A percentile compares a stretch with the other conserved stretches of the same genome.
These are phyloP conservation scores for Calliphora vomitoria DNA, from an alignment of 2,888 invertebrate species.

Conservation along the genomic window DNA sequence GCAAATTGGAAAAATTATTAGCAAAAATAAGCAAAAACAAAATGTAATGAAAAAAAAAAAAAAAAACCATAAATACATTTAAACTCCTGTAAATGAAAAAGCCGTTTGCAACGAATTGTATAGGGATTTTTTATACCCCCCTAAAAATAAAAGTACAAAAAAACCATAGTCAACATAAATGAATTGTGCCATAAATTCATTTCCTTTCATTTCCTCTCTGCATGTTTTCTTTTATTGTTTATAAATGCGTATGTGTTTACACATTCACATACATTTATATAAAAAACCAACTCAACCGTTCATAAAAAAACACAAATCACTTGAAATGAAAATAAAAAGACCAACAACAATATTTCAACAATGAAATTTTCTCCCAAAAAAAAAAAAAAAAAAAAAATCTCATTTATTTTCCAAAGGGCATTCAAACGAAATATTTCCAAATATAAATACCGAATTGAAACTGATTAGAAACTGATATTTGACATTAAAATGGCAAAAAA, in stretches of 20 bases:
- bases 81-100: background rate
- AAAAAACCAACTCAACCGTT: background rate
- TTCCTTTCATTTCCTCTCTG: conserved; percentile 68
- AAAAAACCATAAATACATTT: conserved; percentile 9
- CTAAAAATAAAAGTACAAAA: conserved; percentile 17
- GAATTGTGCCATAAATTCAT: conserved; percentile 70
- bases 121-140: too few relatives aligned
- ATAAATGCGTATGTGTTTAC: background rate
- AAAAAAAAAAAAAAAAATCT: background rate
- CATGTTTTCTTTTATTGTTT: background rate
- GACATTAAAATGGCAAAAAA: conserved; percentile 7
- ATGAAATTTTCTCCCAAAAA: conserved; percentile 4
- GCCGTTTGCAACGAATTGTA: background rate
- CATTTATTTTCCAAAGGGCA: background rate
- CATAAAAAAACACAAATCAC: conserved; percentile 15
- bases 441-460: conserved; percentile 10
- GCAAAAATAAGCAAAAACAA: conserved; percentile 10
- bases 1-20: conserved; percentile 25
- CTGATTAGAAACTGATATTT: conserved; percentile 31
- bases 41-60: background rate
- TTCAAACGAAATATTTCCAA: background rate
- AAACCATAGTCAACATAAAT: conserved; percentile 33
- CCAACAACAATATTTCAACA: conserved; percentile 53
- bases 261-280: conserved; percentile 7
- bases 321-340: conserved; percentile 14